Percentiles rank a stretch among this genome's conserved stretches.
Conservation (phyloP, 2,113 vertebrate species). For the Chloropsis cyanopogon region DNA sequence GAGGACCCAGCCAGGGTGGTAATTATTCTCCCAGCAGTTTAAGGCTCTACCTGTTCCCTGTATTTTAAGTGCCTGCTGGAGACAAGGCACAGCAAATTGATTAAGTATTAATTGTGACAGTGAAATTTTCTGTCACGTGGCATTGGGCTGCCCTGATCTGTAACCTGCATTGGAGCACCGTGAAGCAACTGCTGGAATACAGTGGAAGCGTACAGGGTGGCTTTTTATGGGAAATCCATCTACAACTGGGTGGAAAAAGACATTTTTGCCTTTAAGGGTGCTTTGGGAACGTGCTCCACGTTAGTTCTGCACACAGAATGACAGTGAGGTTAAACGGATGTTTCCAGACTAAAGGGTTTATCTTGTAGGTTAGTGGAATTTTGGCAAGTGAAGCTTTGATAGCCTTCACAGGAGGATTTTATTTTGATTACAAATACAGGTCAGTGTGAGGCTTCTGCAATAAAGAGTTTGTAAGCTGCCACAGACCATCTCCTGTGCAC, state of each 20-base stretch:
- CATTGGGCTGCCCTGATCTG: background rate
- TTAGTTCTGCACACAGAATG: background rate
- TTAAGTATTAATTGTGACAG: slow-evolving; percentile 45
- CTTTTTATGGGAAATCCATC: background rate
- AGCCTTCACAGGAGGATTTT: background rate
- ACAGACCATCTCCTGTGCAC: background rate
- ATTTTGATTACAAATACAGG: background rate
- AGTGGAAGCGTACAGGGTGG: background rate
- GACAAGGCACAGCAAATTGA: background rate
- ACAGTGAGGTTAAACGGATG: background rate
- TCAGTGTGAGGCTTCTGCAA: background rate
- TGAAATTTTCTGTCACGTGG: background rate
- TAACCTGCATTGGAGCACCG: background rate
- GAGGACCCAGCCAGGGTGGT: slow-evolving; percentile 18
- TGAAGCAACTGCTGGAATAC: background rate
- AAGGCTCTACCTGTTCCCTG: background rate
- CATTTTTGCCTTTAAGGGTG: background rate
- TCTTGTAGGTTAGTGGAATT: background rate
- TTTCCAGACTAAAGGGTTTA: background rate
- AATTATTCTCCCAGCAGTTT: slow-evolving; percentile 31
- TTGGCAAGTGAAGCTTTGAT: background rate
- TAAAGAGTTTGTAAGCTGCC: background rate
- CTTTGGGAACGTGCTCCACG: background rate
- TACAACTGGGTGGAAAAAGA: background rate
- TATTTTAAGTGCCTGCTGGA: slow-evolving; percentile 30